Evolutionary conservation across 92 coral and sea anemone genomes (phyloP).

Genomic region (Epizoanthus scotinus): DNA sequence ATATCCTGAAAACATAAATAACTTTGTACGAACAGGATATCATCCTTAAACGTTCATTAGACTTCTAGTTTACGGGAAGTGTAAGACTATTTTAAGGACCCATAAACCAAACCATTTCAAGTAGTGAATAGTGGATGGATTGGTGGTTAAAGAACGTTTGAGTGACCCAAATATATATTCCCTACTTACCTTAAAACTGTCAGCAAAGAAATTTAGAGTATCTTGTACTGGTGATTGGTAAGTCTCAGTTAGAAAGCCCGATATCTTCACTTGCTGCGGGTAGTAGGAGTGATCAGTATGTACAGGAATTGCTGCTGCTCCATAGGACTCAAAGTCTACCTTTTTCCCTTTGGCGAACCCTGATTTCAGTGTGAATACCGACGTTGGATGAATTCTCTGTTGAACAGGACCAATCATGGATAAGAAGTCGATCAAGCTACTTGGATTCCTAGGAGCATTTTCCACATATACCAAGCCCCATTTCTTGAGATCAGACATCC

Average conservation of each 20-base stretch:
- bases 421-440: slow-evolving; percentile 9
- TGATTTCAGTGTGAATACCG: slow-evolving; percentile 23
- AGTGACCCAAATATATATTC: too few relatives aligned
- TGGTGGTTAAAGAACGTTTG: too few relatives aligned
- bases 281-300: slow-evolving; percentile 26
- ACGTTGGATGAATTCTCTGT: slow-evolving; percentile 16
- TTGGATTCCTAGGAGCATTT: slow-evolving; percentile 5
- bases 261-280: slow-evolving; percentile 3
- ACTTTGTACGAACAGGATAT: too few relatives aligned
- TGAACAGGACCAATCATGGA: slow-evolving; percentile 19
- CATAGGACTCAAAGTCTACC: slow-evolving; percentile 35
- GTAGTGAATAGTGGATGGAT: too few relatives aligned
- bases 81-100: too few relatives aligned
- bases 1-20: too few relatives aligned
- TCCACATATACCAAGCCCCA: slow-evolving; percentile 13
- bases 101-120: too few relatives aligned
- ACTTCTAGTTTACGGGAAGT: too few relatives aligned
- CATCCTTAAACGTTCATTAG: too few relatives aligned
- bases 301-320: slow-evolving; percentile 7
- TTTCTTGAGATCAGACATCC: slow-evolving; percentile 31
- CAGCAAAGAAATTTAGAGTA: slow-evolving; percentile 26
- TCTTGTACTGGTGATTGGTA: slow-evolving; percentile 26
- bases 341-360: slow-evolving; percentile 17
- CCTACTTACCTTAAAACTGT: slow-evolving; percentile 22
- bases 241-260: not conserved